Base-by-base conservation (phyloP, 2,888 invertebrate genomes). In the Magallana nippona region DNA sequence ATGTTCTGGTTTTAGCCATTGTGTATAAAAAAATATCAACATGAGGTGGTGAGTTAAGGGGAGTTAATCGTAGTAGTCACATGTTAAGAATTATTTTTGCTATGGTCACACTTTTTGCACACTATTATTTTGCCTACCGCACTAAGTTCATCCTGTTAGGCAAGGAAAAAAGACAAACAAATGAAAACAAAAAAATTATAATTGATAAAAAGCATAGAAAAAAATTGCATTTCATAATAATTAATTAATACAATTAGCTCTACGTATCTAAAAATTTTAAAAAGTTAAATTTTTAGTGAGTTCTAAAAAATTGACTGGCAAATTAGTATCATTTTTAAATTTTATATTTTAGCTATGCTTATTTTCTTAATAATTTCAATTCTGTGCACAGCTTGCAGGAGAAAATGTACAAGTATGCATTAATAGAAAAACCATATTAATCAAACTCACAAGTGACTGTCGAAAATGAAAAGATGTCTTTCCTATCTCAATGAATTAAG, bases 91-190 rank as follows among this genome's bases (percentile, higher is more conserved):
- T 56, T 57, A 79, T 79, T 78, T 57, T 56, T 56, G 56, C 57
- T 79, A 57, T 79, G 79, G 79, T 27, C 79, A 79, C 79, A 79
- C 27, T 55, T 27, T 57, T 8, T 22, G 57, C 79, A 79, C 79
- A 82, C 27, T 55, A 22, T 78, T 71, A 71, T 11, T 27, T 22
- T 44, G 44, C 84, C 81, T 84, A 84, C 84, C 84, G 81, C 78
- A 78, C 62, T 84, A 77, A 81, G 71, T 71, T 84, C 84, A 81
- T 84, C 84, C 84, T 84, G 84, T 81, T 71, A 44, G 60, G 44
- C 56, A 81, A 78, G 78, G 57, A 79, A 81, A 62, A 60, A 81
- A 80, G 15, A 58, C 10, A 62, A 62, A 62, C 19, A 62, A 19
- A 62, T 62, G n/a, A 62, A 32, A 44, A 44, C 5, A 44, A 44